Base-by-base conservation (phyloP, 2,113 vertebrate genomes). In the Tretioscincus oriximinensis region DNA sequence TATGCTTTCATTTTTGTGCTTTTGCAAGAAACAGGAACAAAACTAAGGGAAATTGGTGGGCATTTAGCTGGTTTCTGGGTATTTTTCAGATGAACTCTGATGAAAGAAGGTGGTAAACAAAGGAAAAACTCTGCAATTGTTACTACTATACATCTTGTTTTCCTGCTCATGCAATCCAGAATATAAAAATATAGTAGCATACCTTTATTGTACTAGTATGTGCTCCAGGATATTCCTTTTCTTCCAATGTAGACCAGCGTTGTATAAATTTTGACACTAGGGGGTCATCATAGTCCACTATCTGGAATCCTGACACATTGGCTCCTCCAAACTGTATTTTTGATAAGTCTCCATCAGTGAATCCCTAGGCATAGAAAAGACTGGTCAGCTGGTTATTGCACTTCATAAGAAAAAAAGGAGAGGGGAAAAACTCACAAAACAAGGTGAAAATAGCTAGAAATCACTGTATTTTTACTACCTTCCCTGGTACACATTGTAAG, bases 311-410 rank as follows among this genome's bases (percentile, higher is more conserved):
- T 60, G 98, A 99, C 70, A 99, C 98, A 1, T 99, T 99, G 70
- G 98, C 98, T 65, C 98, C 98, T 74, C 98, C 98, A 84, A 99
- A 99, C 87, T 99, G 98, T 92, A 99, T 99, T 94, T 99, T 99
- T 82, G 98, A 96, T 71, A 99, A 90, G 88, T 99, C 98, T 82
- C 98, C 98, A 84, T 99, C 98, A 71, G 98, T 96, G 92, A 99
- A 99, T 73, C 98, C 98, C 98, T 99, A 86, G 67, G 89, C 26
- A 90, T 1, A 88, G 73, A 92, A 87, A 81, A 93, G 21, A 82
- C 9, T 21, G 6, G 64, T 72, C n/a, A 87, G 24, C 66, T 35
- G 4, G 54, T 67, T 79, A 86, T 75, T 79, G 88, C 51, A 9
- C 1, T 73, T 54, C 29, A 87, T 1, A 79, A 45, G 3, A 65